phyloP scores from a whole-genome alignment of 2,797 vertebrate species.

The Cirrhinus molitorella region DNA sequence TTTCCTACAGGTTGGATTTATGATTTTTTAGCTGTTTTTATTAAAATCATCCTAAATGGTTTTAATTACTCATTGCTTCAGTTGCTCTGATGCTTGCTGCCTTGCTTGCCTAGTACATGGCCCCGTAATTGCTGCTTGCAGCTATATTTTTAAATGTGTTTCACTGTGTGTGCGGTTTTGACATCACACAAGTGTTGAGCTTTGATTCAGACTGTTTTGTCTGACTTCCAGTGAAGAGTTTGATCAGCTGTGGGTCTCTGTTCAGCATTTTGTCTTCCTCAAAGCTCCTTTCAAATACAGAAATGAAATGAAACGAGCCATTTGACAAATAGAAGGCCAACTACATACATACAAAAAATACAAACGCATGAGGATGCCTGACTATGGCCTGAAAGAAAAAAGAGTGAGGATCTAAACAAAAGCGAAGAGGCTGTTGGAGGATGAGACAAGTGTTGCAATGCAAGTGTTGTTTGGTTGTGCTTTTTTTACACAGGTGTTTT shows the following conservation, averaged over 20 bases:
- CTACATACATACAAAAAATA: background rate
- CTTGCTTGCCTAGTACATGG: too few species aligned
- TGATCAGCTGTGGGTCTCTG: conserved; percentile 18
- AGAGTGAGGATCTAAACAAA: conserved; percentile 16
- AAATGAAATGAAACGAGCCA: background rate
- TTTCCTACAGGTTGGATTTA: too few species aligned
- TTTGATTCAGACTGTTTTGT: conserved; percentile 1
- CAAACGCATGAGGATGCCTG: background rate
- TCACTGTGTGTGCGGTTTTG: background rate
- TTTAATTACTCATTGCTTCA: too few species aligned
- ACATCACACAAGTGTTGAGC: background rate
- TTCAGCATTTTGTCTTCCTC: background rate
- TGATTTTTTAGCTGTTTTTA: too few species aligned
- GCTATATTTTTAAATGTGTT: too few species aligned
- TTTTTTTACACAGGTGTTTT: conserved; percentile 73
- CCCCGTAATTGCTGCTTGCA: too few species aligned
- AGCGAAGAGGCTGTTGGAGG: conserved; percentile 31
- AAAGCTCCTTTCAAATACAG: conserved; percentile 29
- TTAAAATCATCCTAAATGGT: too few species aligned
- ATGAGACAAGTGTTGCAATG: conserved; percentile 74
- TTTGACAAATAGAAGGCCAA: conserved; percentile 10
- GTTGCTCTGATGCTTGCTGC: too few species aligned
- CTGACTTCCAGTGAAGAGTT: background rate
- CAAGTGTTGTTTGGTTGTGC: conserved; percentile 72
- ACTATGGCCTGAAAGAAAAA: background rate